These are phyloP conservation scores for Cerastoderma edule DNA, from an alignment of 2,888 invertebrate species.

Conservation along the genomic window DNA sequence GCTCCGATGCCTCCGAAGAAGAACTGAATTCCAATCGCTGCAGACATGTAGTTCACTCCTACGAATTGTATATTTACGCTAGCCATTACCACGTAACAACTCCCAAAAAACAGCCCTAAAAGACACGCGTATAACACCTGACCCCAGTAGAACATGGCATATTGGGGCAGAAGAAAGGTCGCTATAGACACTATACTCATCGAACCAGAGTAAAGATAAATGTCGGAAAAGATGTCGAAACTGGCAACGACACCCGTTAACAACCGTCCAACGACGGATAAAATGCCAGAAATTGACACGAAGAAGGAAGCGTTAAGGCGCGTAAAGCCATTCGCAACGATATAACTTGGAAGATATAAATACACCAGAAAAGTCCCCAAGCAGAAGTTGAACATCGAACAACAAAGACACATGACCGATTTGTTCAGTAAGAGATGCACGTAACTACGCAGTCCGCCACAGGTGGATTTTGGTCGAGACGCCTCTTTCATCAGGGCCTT, in stretches of 20 bases:
- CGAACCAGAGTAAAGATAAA: slow-evolving; percentile 37
- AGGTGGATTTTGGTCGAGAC: neutral
- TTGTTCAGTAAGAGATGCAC: slow-evolving; percentile 32
- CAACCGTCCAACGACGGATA: slow-evolving; percentile 39
- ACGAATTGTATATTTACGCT: slow-evolving; percentile 42
- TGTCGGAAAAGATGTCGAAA: slow-evolving; percentile 30
- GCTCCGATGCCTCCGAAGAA: slow-evolving; percentile 52
- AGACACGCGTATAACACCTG: slow-evolving; percentile 41
- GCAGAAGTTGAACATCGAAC: slow-evolving; percentile 41
- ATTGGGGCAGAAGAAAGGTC: slow-evolving; percentile 41
- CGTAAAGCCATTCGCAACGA: slow-evolving; percentile 38
- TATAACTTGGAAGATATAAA: slow-evolving; percentile 42
- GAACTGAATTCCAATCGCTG: slow-evolving; percentile 50
- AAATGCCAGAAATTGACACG: slow-evolving; percentile 38
- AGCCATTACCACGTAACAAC: slow-evolving; percentile 46
- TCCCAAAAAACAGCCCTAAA: slow-evolving; percentile 49
- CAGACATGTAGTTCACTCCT: slow-evolving; percentile 46
- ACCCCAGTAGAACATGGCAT: slow-evolving; percentile 29
- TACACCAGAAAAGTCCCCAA: slow-evolving; percentile 43
- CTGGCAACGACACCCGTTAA: slow-evolving; percentile 38
- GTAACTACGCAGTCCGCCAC: slow-evolving; percentile 19
- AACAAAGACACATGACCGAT: slow-evolving; percentile 36
- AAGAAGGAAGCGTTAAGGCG: slow-evolving; percentile 39
- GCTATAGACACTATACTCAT: slow-evolving; percentile 41
- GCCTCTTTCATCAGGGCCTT: neutral